These are phyloP conservation scores for Cheilosia pagana DNA, from an alignment of 2,888 invertebrate genomes.

Conservation along the genomic window DNA sequence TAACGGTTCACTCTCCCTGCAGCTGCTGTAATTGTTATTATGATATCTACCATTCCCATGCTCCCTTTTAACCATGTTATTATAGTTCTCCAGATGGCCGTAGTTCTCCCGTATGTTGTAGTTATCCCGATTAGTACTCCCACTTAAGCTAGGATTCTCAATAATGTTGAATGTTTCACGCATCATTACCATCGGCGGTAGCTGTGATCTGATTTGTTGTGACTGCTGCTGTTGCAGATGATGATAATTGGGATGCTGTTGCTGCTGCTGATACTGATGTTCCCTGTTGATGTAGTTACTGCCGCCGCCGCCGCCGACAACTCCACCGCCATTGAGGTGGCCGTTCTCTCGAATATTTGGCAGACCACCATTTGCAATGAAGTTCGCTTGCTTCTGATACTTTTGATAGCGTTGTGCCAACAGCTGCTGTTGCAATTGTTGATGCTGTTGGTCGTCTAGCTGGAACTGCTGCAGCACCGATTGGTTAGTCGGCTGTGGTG, in stretches of 20 bases:
- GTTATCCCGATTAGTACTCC: conserved; percentile 79
- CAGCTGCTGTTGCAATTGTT: conserved; percentile 76
- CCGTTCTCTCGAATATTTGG: conserved; percentile 82
- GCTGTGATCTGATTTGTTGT: conserved; percentile 59
- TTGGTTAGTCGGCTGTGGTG: conserved; percentile 74
- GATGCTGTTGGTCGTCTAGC: conserved; percentile 79
- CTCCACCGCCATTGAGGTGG: conserved; percentile 76
- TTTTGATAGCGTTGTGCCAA: conserved; percentile 81
- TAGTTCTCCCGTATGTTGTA: conserved; percentile 79
- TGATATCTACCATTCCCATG: conserved; percentile 77
- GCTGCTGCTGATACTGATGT: conserved; percentile 70
- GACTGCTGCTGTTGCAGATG: conserved; percentile 57
- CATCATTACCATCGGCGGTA: conserved; percentile 85
- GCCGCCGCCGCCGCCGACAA: conserved; percentile 72
- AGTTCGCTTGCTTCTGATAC: conserved; percentile 81
- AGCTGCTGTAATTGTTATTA: conserved; percentile 81
- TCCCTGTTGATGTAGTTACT: conserved; percentile 73
- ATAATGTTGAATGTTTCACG: conserved; percentile 83
- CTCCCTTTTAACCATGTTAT: conserved; percentile 77
- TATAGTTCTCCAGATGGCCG: conserved; percentile 79
- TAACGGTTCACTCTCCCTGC: conserved; percentile 83
- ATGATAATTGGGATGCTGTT: conserved; percentile 52
- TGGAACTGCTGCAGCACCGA: conserved; percentile 80
- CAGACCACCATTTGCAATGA: conserved; percentile 81
- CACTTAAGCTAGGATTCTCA: conserved; percentile 81